Percentiles rank a stretch among this genome's conserved stretches.
Evolutionary conservation across 2,888 invertebrate genomes (phyloP).

Genomic region (Cybosia mesomella): DNA sequence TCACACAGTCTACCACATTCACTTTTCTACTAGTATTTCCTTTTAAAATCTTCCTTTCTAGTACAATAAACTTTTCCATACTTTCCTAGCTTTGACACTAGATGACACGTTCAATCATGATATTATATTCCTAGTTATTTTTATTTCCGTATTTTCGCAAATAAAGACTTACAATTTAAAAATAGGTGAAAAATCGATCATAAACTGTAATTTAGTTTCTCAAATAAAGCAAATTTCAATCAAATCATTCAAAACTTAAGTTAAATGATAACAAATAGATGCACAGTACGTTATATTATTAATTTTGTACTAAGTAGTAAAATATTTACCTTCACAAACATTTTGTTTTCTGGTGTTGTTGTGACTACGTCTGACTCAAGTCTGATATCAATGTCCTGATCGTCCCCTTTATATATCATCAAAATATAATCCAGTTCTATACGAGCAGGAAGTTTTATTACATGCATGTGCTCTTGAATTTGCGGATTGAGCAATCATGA

Average conservation of each 20-base stretch:
- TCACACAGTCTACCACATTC: too few relatives aligned
- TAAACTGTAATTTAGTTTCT: too few relatives aligned
- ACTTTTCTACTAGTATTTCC: too few relatives aligned
- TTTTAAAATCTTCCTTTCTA: too few relatives aligned
- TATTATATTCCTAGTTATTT: too few relatives aligned
- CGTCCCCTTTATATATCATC: constrained; percentile 62
- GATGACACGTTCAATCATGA: background rate
- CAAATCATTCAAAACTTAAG: background rate
- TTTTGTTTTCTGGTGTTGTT: constrained; percentile 57
- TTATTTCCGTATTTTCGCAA: too few relatives aligned
- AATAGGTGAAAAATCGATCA: too few relatives aligned
- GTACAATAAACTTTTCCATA: too few relatives aligned
- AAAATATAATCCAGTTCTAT: constrained; percentile 39
- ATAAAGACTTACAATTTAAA: too few relatives aligned
- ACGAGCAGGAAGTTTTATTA: constrained; percentile 53
- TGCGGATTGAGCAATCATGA: constrained; percentile 29
- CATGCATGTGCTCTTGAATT: constrained; percentile 39
- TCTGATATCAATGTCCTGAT: constrained; percentile 52
- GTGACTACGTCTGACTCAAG: constrained; percentile 66
- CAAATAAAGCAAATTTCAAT: background rate
- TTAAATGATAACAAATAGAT: background rate
- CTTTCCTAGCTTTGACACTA: too few relatives aligned
- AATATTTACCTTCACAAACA: constrained; percentile 74
- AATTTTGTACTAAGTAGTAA: background rate
- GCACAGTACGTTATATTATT: background rate